Evolutionary conservation across 2,113 vertebrate species (phyloP).

Genomic region (Jaculus jaculus): DNA sequence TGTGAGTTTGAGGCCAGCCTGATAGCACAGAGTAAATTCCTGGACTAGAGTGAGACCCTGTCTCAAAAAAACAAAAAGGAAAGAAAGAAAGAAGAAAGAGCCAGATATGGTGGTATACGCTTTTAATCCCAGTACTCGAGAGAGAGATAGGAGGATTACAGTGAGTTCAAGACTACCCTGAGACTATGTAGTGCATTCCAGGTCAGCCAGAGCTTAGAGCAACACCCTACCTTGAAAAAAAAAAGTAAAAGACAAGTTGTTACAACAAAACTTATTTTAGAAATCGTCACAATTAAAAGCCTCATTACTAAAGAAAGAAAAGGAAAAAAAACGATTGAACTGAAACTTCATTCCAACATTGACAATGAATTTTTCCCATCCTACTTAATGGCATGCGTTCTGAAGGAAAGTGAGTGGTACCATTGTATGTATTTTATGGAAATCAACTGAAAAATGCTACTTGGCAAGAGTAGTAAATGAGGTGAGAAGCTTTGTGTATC

Average conservation of each 20-base stretch:
- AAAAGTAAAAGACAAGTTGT: background rate
- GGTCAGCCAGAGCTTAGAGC: too few species aligned
- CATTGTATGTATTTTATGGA: constrained; percentile 28
- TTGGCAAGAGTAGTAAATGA: constrained; percentile 10
- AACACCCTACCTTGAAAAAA: too few species aligned
- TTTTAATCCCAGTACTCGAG: too few species aligned
- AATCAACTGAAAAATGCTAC: background rate
- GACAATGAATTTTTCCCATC: background rate
- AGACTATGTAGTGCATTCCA: too few species aligned
- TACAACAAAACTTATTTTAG: constrained; percentile 21
- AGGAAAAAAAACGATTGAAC: background rate
- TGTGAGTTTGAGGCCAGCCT: too few species aligned
- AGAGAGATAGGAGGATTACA: too few species aligned
- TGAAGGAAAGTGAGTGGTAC: constrained; percentile 5
- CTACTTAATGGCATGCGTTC: background rate
- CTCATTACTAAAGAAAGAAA: background rate
- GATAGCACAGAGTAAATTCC: too few species aligned
- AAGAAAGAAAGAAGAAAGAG: too few species aligned
- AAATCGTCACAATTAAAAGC: constrained; percentile 43
- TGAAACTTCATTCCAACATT: constrained; percentile 44
- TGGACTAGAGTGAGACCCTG: too few species aligned
- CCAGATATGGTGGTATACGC: background rate
- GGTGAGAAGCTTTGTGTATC: background rate
- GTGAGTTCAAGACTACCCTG: too few species aligned
- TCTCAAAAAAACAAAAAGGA: too few species aligned